Base-by-base conservation (phyloP, 2,113 vertebrate species). In the Pandion haliaetus region DNA sequence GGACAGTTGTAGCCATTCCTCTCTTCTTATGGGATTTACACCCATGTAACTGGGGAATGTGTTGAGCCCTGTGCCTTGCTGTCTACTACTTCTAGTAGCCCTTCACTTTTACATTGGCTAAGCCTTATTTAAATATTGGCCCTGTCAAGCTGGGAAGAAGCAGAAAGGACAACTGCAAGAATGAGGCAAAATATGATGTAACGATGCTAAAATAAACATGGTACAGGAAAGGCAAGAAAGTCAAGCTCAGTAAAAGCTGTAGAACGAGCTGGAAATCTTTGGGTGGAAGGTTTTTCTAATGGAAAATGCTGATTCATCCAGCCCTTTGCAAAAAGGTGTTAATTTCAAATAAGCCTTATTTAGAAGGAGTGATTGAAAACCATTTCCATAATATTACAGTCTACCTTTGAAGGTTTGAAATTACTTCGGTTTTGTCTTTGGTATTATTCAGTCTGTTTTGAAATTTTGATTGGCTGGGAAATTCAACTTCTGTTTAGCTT, bases 221-320 rank as follows among this genome's bases (percentile, higher is more conserved):
- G 38, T 88, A 82, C 95, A 95, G 93, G 94, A 94, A 93, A 95
- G 96, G 82, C 97, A 93, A 92, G 95, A 97, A 96, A 93, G 71
- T 86, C 45, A 1, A 93, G 93, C 86, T 88, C 62, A 25, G 71
- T 66, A 57, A 88, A 93, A 93, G 90, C 90, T 1, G 55, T 86
- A 73, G 82, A 94, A 90, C 34, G 0, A 88, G 94, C 80, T 91
- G 36, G 57, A 91, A 87, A 61, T 87, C 55, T 94, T 79, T 3
- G 16, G 16, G 69, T 74, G 50, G 85, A 93, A 95, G 62, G 23
- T 69, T 95, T 95, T 97, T 97, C 79, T 76, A 88, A 59, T 0
- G 34, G 90, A 96, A 97, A 97, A 88, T 55, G 90, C 90, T 97
- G 97, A 94, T 92, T 97, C 92, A 93, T 77, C 45, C 38, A 66